These are phyloP conservation scores for Gymnothorax javanicus DNA, from an alignment of 2,797 vertebrate species.

Conservation along the genomic window DNA sequence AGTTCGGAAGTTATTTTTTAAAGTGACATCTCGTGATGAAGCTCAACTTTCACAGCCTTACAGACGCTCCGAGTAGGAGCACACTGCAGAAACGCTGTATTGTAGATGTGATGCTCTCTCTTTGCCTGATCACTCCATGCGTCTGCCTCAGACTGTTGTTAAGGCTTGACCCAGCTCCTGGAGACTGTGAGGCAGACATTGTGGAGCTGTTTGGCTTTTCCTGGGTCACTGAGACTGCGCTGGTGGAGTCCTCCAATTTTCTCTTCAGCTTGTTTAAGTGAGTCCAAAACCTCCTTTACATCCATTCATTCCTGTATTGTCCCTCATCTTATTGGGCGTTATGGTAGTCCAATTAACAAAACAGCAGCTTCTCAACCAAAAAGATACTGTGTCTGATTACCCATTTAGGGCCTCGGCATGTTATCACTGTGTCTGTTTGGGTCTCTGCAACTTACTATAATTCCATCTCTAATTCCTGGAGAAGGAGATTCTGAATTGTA, in stretches of 20 bases:
- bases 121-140: neutral
- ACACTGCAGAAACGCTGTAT: neutral
- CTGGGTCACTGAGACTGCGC: slow-evolving; percentile 91
- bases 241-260: slow-evolving; percentile 85
- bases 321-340: neutral
- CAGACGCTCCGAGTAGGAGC: neutral
- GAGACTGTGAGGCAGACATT: slow-evolving; percentile 83
- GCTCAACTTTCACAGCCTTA: neutral
- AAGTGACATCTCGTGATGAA: neutral
- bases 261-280: slow-evolving; percentile 94
- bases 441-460: too few relatives aligned
- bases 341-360: too few relatives aligned
- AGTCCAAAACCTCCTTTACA: neutral
- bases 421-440: too few relatives aligned
- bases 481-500: too few relatives aligned
- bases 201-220: slow-evolving; percentile 90
- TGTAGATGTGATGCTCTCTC: neutral
- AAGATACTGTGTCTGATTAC: too few relatives aligned
- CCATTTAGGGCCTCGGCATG: too few relatives aligned
- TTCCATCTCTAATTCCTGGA: too few relatives aligned
- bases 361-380: too few relatives aligned
- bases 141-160: slow-evolving; percentile 73
- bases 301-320: neutral
- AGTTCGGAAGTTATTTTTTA: neutral
- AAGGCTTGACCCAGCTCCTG: slow-evolving; percentile 87